phyloP scores from a whole-genome alignment of 2,797 vertebrate genomes.

The Mormyrus hasselquistii region DNA sequence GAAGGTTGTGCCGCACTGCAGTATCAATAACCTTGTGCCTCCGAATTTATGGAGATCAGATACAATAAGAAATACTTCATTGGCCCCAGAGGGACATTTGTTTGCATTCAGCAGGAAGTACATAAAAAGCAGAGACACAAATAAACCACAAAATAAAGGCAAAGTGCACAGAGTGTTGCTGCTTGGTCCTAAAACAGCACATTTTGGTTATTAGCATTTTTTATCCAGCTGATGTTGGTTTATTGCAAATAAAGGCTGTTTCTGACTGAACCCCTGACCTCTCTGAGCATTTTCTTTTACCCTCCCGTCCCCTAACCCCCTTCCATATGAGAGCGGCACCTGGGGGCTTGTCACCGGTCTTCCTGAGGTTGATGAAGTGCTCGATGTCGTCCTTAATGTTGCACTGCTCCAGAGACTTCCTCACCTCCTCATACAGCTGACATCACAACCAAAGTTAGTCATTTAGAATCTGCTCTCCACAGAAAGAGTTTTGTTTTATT shows the following conservation, averaged over 20 bases:
- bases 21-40: background rate
- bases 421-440: constrained; percentile 87
- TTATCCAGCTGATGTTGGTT: background rate
- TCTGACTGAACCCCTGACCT: background rate
- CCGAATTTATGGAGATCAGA: background rate
- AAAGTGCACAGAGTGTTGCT: background rate
- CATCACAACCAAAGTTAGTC: background rate
- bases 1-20: background rate
- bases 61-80: background rate
- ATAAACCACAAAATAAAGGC: background rate
- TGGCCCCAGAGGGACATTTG: background rate
- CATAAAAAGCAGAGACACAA: background rate
- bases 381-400: constrained; percentile 82
- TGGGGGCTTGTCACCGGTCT: constrained; percentile 76
- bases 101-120: background rate
- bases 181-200: background rate
- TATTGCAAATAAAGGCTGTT: background rate
- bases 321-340: constrained; percentile 53
- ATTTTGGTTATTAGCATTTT: background rate
- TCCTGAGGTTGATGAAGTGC: constrained; percentile 78
- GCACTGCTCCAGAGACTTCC: constrained; percentile 82
- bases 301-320: background rate
- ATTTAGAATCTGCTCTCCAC: background rate
- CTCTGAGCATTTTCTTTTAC: background rate
- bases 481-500: background rate